These are phyloP conservation scores for Nephrotoma flavescens DNA, from an alignment of 2,888 invertebrate genomes.

Conservation along the genomic window DNA sequence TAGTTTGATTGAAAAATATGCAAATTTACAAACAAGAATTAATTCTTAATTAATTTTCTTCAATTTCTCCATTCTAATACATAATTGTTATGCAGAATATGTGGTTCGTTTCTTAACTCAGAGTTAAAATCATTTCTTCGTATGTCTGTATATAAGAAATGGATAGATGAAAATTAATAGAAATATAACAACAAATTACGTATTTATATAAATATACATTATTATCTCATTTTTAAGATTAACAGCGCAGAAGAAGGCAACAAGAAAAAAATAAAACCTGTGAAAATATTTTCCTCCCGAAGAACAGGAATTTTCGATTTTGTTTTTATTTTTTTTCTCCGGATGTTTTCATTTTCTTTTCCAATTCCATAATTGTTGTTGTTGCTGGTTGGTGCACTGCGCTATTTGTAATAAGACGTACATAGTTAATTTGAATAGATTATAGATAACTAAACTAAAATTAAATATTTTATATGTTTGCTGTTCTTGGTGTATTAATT, in stretches of 20 bases:
- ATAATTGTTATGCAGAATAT: not conserved
- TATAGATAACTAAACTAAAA: not conserved
- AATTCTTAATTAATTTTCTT: not conserved
- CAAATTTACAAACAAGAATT: not conserved
- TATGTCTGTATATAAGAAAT: not conserved
- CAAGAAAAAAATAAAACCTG: not conserved
- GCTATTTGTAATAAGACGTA: not conserved
- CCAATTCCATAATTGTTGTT: not conserved
- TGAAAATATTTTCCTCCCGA: not conserved
- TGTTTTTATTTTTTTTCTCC: not conserved
- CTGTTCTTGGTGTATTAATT: not conserved
- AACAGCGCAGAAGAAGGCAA: not conserved
- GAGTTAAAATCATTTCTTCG: not conserved
- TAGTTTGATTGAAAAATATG: not conserved
- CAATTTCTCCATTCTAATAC: not conserved
- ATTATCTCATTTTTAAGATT: not conserved
- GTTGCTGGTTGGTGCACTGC: not conserved
- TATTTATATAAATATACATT: not conserved
- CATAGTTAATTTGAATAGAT: not conserved
- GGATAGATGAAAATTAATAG: not conserved
- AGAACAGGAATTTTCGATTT: not conserved
- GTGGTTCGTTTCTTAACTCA: not conserved
- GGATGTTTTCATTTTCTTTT: not conserved
- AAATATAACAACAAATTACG: not conserved
- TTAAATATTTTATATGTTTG: not conserved